Conservation (phyloP, 1,140 invertebrate genomes). For the Holotrichia oblita region DNA sequence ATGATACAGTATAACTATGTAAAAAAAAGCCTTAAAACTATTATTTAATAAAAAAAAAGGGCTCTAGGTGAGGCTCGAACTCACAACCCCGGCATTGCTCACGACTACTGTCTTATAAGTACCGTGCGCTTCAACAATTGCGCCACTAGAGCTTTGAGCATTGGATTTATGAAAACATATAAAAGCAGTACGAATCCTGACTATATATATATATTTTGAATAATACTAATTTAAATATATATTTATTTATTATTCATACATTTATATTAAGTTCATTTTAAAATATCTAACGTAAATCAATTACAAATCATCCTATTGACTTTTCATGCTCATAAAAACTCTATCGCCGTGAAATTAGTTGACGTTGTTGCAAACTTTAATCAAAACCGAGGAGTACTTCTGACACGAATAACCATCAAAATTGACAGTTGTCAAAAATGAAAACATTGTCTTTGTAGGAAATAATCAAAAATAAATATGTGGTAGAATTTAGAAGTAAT, state of each 20-base stretch:
- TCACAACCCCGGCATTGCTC: conserved; percentile 89
- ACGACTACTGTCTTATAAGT: conserved; percentile 93
- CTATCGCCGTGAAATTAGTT: no score
- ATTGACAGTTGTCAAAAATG: conserved; percentile 40
- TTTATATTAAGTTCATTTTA: no score
- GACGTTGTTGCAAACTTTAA: no score
- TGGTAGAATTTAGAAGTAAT: not conserved
- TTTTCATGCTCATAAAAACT: no score
- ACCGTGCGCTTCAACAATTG: conserved; percentile 98
- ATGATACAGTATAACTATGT: no score
- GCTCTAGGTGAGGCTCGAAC: conserved; percentile 84
- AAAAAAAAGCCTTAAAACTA: no score
- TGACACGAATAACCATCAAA: not conserved
- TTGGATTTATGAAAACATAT: conserved; percentile 7
- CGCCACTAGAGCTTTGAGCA: conserved; percentile 76
- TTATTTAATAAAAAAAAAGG: conserved; percentile 67
- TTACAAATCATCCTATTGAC: no score
- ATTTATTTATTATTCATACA: not conserved
- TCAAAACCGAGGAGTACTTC: no score
- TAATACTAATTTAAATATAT: not conserved
- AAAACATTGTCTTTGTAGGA: not conserved
- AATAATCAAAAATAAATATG: not conserved
- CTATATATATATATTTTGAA: not conserved
- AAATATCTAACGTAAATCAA: no score
- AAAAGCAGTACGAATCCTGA: not conserved